Evolutionary conservation across 1,140 invertebrate genomes (phyloP), one percentile per base, ranked within the genome.

Genomic region (Drosophila kikkawai): DNA sequence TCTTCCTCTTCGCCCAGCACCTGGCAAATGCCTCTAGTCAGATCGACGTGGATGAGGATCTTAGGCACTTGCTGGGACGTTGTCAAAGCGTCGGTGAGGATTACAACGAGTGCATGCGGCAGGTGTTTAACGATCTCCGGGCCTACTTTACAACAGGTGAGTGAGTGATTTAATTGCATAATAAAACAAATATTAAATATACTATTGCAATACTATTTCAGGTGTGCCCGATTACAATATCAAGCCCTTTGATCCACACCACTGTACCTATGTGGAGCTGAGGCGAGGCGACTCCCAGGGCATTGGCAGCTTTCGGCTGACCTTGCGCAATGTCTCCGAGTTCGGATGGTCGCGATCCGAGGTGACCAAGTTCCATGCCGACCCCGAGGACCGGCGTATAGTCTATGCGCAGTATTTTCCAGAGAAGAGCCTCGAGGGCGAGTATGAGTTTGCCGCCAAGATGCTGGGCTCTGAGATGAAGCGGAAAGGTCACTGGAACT

Each of bases 351-450:
- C 95, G 0, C 83, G 93, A 1, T 97, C 96, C 9, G 95, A 96
- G 93, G 95, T 97, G 41, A 97, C 95, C 7, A 96, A 96, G 93
- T 96, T 96, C 92, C 97, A 96, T 87, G 96, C 93, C n/a, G 95
- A 96, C 76, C 94, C 94, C 84, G 93, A 94, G 17, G 95, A 95
- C 60, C 91, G 95, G 29, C 93, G 93, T 26, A 95, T 96, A 3
- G 94, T 96, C 47, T 96, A 96, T 80, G 95, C 96, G 0, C 96
- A 97, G 93, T 96, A 95, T 91, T 97, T 97, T 84, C 96, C 96
- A 3, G 96, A 96, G 67, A 97, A 97, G 80, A 95, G 93, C 65
- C 86, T 97, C 1, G 92, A 94, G 44, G 96, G 96, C 7, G 93
- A 95, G 51, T 97, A 96, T 68, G 95, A 96, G 74, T 94, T 96